Percentiles rank a stretch among this genome's conserved stretches.
phyloP scores from a whole-genome alignment of 2,888 invertebrate species.

The Oscheius sp. region DNA sequence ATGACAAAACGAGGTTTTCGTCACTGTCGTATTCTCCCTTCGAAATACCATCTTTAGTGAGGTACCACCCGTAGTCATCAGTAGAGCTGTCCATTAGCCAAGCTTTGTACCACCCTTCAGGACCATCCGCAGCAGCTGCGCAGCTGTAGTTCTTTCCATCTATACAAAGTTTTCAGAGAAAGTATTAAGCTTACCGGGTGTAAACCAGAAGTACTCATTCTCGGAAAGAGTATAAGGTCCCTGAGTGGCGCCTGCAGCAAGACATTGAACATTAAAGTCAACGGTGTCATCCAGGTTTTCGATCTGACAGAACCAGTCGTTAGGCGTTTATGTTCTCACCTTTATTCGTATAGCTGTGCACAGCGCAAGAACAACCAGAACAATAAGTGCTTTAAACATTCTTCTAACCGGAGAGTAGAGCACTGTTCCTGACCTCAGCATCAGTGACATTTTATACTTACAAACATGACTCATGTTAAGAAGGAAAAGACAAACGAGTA shows the following conservation, averaged over 20 bases:
- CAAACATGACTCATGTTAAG: too few species aligned
- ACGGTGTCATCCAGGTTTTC: conserved; percentile 9
- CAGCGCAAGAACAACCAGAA: neutral
- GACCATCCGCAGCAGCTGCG: neutral
- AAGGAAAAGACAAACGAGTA: neutral
- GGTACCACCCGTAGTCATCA: conserved; percentile 25
- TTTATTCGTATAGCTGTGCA: neutral
- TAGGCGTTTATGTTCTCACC: neutral
- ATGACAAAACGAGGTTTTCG: conserved; percentile 5
- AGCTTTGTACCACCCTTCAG: neutral
- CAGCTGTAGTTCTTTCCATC: conserved; percentile 19
- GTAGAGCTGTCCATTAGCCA: conserved; percentile 12
- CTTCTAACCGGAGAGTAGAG: neutral
- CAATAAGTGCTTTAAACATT: conserved; percentile 14
- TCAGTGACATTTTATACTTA: too few species aligned
- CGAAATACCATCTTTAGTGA: conserved; percentile 17
- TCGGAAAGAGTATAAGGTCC: neutral
- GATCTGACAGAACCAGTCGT: neutral
- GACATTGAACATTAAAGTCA: neutral
- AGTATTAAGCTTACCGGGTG: neutral
- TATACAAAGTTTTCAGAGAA: neutral
- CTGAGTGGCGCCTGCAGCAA: neutral
- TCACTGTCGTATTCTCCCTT: neutral
- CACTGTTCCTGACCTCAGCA: too few species aligned
- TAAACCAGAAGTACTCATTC: conserved; percentile 22